Base-by-base conservation (phyloP, 2,113 vertebrate genomes). In the Meriones unguiculatus region DNA sequence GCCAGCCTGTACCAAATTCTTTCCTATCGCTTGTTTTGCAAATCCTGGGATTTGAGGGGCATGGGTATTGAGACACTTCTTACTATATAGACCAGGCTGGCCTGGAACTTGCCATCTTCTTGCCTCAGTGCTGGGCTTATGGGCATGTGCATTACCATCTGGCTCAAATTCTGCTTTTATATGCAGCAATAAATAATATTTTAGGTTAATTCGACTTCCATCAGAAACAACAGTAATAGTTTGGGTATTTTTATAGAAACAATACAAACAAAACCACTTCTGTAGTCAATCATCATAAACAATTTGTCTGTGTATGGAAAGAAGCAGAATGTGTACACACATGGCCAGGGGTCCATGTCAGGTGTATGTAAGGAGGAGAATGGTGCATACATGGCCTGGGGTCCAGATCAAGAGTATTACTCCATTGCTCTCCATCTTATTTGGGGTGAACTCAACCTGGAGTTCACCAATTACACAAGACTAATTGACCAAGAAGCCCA, bases 241-340 rank as follows among this genome's bases (percentile, higher is more conserved):
- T 94, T 32, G 73, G 35, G 38, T 70, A 85, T 80, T 91, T 77
- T 93, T 52, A 91, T 12, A 82, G 15, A 46, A 95, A 93, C 84
- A 57, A 88, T 38, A 92, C 57, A 87, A 64, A 87, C 13, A 41
- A 90, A 97, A 73, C 30, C 28, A 77, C 78, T 86, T 72, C 78
- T 41, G 73, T 18, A 73, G n/a, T 22, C 8, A 38, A 78, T 20
- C 90, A 38, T 32, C 22, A 86, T 25, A 77, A 77, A 41, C 72
- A 18, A n/a, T 72, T 35, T 38, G 2, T 38, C 3, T 73, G n/a
- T 12, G 38, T 57, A 22, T 62, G 59, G 15, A 22, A 62, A 22
- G n/a, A 35, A 35, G 35, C 17, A 6, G 35, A 35, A n/a, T n/a
- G 14, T 7, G 8, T 14, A 13, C 67, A 32, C 32, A 6, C 32